Evolutionary conservation across 2,113 vertebrate genomes (phyloP), one percentile per base, ranked within the genome.

Genomic region (Hymenochirus boettgeri): DNA sequence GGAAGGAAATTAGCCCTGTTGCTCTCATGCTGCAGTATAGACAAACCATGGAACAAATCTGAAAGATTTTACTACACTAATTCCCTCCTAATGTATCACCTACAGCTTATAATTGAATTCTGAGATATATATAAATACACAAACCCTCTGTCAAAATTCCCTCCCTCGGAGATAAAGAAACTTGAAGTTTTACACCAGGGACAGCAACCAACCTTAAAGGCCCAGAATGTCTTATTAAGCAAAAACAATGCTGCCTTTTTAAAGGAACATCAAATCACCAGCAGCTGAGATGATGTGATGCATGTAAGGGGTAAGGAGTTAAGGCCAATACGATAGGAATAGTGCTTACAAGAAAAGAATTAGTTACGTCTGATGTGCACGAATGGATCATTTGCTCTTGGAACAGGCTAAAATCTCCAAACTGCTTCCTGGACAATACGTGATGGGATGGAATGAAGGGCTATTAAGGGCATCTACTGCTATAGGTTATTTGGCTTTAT

Each of bases 391-490:
- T 25, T n/a, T 17, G 23, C 31, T 39, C 61, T 42, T 53, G 46
- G 33, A 53, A 64, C 35, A 26, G 10, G 51, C 51, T 7, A 10
- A 48, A 47, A 65, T 22, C 31, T 54, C 51, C 51, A 15, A 24
- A 31, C 37, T 65, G 62, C 62, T 65, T 65, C 52, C 62, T 65
- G 53, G 22, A 65, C 62, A 65, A 65, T 65, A 26, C 52, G 42
- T 45, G 61, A 63, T 27, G 61, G 23, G 23, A 52, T 11, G 29
- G 37, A 51, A 37, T 24, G n/a, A 19, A 53, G 61, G 19, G 27
- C 22, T 19, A 12, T 26, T 19, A 7, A 22, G n/a, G 60, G 60
- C 24, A 35, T 47, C 42, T 26, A n/a, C 33, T 35, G 33, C 8
- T 35, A 9, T 13, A 10, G 31, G 39, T 17, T 13, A 18, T 9